These are phyloP conservation scores for Drosophila watanabei DNA, from an alignment of 1,140 invertebrate genomes.

Conservation along the genomic window DNA sequence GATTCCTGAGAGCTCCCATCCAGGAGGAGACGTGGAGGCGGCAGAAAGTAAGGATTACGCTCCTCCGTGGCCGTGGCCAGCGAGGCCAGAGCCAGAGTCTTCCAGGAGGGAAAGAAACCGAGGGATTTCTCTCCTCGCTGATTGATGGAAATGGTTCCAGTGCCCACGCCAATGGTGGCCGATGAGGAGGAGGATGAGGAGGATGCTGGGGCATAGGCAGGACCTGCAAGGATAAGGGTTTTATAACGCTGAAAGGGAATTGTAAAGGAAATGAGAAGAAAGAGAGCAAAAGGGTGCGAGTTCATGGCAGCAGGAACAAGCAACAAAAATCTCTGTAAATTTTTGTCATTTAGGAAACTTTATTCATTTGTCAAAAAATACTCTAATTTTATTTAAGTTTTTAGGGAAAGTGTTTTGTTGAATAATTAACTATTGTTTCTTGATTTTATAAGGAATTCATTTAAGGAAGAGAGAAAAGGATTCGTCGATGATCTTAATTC, in stretches of 20 bases:
- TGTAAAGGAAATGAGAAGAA: neutral
- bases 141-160: conserved; percentile 45
- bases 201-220: conserved; percentile 56
- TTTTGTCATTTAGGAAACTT: conserved; percentile 1
- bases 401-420: neutral
- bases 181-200: conserved; percentile 31
- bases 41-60: conserved; percentile 63
- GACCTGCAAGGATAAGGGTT: conserved; percentile 47
- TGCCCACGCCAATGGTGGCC: conserved; percentile 18
- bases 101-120: conserved; percentile 81
- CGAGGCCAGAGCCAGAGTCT: conserved; percentile 75
- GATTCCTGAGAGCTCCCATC: conserved; percentile 57
- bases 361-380: conserved; percentile 9
- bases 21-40: conserved; percentile 69
- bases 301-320: neutral
- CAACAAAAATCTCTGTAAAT: neutral
- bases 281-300: neutral
- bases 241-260: neutral
- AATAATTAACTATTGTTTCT: neutral
- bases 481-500: too few relatives aligned
- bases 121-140: conserved; percentile 72
- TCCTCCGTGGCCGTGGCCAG: conserved; percentile 67
- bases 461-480: too few relatives aligned
- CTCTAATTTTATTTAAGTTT: neutral
- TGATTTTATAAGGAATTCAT: neutral